A percentile compares a stretch with the other conserved stretches of the same genome.
phyloP scores from a whole-genome alignment of 2,797 vertebrate species.

The Alfaro cultratus region DNA sequence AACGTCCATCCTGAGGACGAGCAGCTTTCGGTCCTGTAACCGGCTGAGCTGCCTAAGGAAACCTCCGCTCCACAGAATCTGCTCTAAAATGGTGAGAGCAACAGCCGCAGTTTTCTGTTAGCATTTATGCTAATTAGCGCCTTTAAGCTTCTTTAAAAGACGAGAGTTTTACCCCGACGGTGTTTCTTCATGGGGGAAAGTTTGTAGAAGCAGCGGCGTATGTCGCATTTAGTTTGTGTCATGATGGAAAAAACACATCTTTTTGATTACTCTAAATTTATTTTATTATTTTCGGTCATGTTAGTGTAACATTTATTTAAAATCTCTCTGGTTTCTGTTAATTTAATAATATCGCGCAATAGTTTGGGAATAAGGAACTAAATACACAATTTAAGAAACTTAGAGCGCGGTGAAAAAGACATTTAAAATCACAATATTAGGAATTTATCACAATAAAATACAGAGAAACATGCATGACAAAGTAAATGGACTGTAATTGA shows the following conservation, averaged over 20 bases:
- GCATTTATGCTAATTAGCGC: neutral
- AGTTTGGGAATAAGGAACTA: neutral
- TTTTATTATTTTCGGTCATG: neutral
- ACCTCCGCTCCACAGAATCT: conserved; percentile 19
- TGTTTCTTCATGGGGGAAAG: neutral
- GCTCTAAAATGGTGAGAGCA: conserved; percentile 77
- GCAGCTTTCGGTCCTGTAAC: conserved; percentile 38
- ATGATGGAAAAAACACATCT: neutral
- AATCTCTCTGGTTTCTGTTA: neutral
- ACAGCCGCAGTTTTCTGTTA: neutral
- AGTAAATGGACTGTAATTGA: neutral
- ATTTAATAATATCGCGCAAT: neutral
- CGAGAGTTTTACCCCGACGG: neutral
- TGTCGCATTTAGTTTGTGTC: neutral
- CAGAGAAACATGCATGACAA: neutral
- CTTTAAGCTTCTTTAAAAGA: too few species aligned
- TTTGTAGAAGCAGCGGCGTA: neutral
- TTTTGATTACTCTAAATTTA: neutral
- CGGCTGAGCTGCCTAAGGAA: conserved; percentile 24
- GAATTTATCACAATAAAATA: neutral
- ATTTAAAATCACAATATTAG: neutral
- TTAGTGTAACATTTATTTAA: neutral
- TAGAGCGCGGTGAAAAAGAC: neutral
- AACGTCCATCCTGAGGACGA: conserved; percentile 70
- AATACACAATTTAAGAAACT: neutral